Base-by-base conservation (phyloP, 2,113 vertebrate species). In the Rhineura floridana region DNA sequence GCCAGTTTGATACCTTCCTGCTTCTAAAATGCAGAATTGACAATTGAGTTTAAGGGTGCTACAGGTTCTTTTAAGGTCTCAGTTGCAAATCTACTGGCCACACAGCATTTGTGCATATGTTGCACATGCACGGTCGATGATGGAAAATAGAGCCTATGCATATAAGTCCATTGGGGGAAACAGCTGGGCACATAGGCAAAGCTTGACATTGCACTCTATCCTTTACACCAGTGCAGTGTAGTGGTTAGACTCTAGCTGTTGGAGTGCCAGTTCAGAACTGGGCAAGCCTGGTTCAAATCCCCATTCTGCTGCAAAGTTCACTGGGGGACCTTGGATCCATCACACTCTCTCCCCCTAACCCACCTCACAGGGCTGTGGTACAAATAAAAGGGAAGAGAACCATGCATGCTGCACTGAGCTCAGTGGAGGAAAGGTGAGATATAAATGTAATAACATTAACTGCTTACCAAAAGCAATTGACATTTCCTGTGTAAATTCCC, bases 1-100 rank as follows among this genome's bases (percentile, higher is more conserved):
- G 12, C 0, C 0, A 36, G 1, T 63, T 0, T 0, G 6, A 10
- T 13, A 0, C 0, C 50, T 90, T 33, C 48, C 78, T 88, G 55
- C 67, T 86, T 79, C 4, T n/a, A 50, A 39, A 46, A 21, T 65
- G 55, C 52, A 30, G 33, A 11, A 46, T 39, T 76, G 23, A 69
- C 44, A 44, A n/a, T 69, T 79, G 19, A 39, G 65, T 78, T 15
- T 50, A 30, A 87, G 63, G 28, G 8, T 42, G 39, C 33, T 48
- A 30, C n/a, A 48, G 44, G 12, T n/a, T 78, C 25, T n/a, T n/a
- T n/a, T n/a, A 81, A 81, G 30, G 4, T 63, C 23, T 48, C 23
- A 1, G 2, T 73, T 73, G 42, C 42, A 48, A 87, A 63, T 6
- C 52, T 36, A 12, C 42, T 30, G 72, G 55, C 19, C 42, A 30